Base-by-base conservation (phyloP, 1,140 invertebrate species). In the Telenomus remus region DNA sequence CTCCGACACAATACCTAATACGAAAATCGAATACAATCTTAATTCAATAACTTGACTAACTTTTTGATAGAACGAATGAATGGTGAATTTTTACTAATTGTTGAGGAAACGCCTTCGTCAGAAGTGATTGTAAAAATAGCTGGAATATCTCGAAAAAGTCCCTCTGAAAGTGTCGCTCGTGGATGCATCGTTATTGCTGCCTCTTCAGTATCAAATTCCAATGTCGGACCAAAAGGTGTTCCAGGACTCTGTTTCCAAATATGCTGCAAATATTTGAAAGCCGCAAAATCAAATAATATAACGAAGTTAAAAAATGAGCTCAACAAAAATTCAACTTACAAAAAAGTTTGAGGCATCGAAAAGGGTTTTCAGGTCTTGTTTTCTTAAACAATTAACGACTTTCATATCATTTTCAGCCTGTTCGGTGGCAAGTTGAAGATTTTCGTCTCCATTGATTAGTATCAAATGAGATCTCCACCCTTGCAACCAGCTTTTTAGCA, bases 121-220 rank as follows among this genome's bases (percentile, higher is more conserved):
- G 63, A 14, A 2, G 69, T 70, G 0, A 84, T 35, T 12, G 84
- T 83, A 5, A 79, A 73, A 35, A 88, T 82, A 69, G 78, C 82
- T 5, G 87, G 86, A 63, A 88, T 81, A 48, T 87, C 82, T 11
- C 80, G 69, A 43, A 83, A 85, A 27, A 73, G 19, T n/a, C 75
- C 71, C 0, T 80, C 47, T 19, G 60, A 34, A 4, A 85, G 46
- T 8, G 37, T 50, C 46, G 34, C 53, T 14, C 46, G 19, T 5
- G 87, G 87, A 65, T 84, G 61, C 35, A 72, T 57, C 5, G 81
- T 85, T 16, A 88, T 19, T 0, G 85, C 61, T 0, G 85, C 82
- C 14, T 82, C 85, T 4, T 82, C 71, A 6, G 66, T 76, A 1
- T 84, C 80, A 4, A 63, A 49, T 55, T 88, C 86, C 13, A 85